Evolutionary conservation across 2,888 invertebrate genomes (phyloP), one percentile per base, ranked within the genome.

Genomic region (Gasteruption jaculator): DNA sequence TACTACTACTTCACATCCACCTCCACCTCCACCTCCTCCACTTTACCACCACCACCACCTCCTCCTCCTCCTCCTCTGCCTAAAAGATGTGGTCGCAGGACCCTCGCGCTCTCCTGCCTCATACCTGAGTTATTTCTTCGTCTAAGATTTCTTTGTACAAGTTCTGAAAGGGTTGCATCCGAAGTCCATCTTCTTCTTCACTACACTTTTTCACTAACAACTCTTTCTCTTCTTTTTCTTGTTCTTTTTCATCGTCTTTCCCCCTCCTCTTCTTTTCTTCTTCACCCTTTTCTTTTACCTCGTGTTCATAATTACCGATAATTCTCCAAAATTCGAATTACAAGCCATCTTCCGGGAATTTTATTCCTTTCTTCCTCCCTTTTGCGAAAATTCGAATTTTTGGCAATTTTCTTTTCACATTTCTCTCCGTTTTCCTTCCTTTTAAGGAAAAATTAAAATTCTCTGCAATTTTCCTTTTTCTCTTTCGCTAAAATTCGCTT

Each of bases 171-270:
- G 19, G 5, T 20, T 22, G 29, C 11, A 5, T 38, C 33, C 22
- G 31, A 48, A 48, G 48, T 48, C 48, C 45, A 47, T 47, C 42
- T 39, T 45, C 44, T 45, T 44, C 45, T 45, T 39, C 39, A 44
- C 44, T 32, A 39, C 25, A 38, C 41, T 21, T 22, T n/a, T n/a
- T 36, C 15, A 39, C 25, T n/a, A 24, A 10, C 15, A 21, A 35
- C 21, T 10, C 18, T 40, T 24, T 8, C 6, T 11, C 8, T 12
- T 18, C 4, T 27, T 4, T 24, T 15, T 24, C 15, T 32, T 32
- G 14, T 14, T 39, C 7, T 32, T 26, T 12, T 35, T 24, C 11
- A 26, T 15, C 35, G 15, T 35, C 35, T 7, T n/a, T 20, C 14
- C 10, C 15, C 8, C 8, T 16, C 22, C 32, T 19, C 27, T 14